Base-by-base conservation (phyloP, 1,140 invertebrate genomes). In the Camponotus pennsylvanicus region DNA sequence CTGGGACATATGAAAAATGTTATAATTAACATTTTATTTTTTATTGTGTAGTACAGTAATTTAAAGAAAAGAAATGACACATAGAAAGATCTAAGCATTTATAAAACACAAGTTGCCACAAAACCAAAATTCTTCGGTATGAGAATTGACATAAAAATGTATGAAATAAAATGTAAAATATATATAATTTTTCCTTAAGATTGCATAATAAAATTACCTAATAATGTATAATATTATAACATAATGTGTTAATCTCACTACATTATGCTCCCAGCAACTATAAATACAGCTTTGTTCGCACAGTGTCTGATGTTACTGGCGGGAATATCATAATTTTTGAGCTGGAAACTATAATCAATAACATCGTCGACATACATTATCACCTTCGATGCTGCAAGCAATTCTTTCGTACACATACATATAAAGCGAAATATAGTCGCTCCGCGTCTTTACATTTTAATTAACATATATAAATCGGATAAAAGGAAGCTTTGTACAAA, bases 381-480 rank as follows among this genome's bases (percentile, higher is more conserved):
- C 64, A 15, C 37, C 49, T 71, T 71, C 37, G 21, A 80, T 21
- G 21, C 18, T 15, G 57, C 59, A 11, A n/a, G 49, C 34, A 49
- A 40, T 59, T 37, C 42, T 59, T 34, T 63, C 55, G 27, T 40
- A 21, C 18, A 8, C 63, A 63, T 18, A 52, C 63, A 63, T 18
- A 52, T 52, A 52, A 83, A 55, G 34, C 64, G 40, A 85, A 73
- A 73, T 63, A 79, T 55, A 66, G 21, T 70, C 45, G 64, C 45
- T 13, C 42, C 61, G 45, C 66, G 21, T 80, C 34, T 71, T 70
- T 69, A 55, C 40, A 63, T 34, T 15, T 69, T 77, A 70, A 89
- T 89, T 88, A 89, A 89, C 88, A 61, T 63, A 21, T n/a, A 73
- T 45, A 73, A 73, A 82, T 71, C 32, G 66, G 32, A 75, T 70